A percentile compares a stretch with the other conserved stretches of the same genome.
Evolutionary conservation across 1,140 invertebrate genomes (phyloP).

Genomic region (Drosophila prosaltans): DNA sequence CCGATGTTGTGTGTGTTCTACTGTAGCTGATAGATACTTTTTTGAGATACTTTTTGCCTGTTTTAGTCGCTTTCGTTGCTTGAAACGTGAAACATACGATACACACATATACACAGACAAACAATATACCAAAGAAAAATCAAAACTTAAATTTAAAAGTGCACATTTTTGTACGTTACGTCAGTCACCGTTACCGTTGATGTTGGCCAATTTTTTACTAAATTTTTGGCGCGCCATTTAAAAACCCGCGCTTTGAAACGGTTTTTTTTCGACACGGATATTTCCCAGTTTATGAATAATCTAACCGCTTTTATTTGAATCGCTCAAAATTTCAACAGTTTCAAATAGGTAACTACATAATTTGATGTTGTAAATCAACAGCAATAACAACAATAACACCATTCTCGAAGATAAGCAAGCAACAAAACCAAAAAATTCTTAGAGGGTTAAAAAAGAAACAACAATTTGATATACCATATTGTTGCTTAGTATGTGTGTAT

Average conservation of each 20-base stretch:
- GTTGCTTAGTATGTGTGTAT: conserved; percentile 39
- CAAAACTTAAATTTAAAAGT: conserved; percentile 62
- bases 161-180: conserved; percentile 75
- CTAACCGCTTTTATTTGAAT: conserved; percentile 6
- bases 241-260: conserved; percentile 45
- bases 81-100: conserved; percentile 80
- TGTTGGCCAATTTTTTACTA: conserved; percentile 20
- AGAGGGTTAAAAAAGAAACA: conserved; percentile 36
- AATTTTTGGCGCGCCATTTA: conserved; percentile 71
- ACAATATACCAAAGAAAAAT: conserved; percentile 37
- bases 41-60: conserved; percentile 32
- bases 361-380: conserved; percentile 1
- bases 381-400: conserved; percentile 16
- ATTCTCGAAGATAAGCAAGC: conserved; percentile 10
- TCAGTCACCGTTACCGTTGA: conserved; percentile 47
- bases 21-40: conserved; percentile 74
- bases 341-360: conserved; percentile 11
- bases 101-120: conserved; percentile 21
- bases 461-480: conserved; percentile 74
- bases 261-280: conserved; percentile 31
- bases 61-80: conserved; percentile 79
- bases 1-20: conserved; percentile 57
- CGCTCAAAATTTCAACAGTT: conserved; percentile 23
- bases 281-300: background rate
- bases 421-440: background rate